Base-by-base conservation (phyloP, 1,140 invertebrate species). In the Hyphantria cunea region DNA sequence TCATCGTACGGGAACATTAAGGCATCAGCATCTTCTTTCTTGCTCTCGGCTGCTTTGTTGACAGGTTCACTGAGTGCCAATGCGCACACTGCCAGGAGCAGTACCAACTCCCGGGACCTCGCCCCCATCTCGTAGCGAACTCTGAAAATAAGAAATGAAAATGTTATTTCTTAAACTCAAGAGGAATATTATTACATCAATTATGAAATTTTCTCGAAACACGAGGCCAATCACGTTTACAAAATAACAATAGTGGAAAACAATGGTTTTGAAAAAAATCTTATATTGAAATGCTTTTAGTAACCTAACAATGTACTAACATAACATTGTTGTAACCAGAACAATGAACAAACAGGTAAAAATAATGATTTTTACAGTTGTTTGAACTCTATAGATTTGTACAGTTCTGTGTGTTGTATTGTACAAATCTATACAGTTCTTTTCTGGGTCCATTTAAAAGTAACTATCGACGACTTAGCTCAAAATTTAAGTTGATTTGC, bases 121-220 rank as follows among this genome's bases (percentile, higher is more conserved):
- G 73, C 80, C 79, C 84, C 84, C 89, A 91, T 92, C 68, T 83
- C 83, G 75, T 82, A 72, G 79, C 66, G 82, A 89, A 88, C 85
- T 90, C 90, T 91, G 90, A 58, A 91, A 91, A 31, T 39, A 70
- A 55, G 68, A 82, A 73, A 68, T 59, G 54, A 48, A 56, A 55
- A 17, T 9, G n/a, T 53, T 72, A 63, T 47, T 48, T 25, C n/a
- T 60, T 47, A 39, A 10, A 44, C n/a, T n/a, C n/a, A n/a, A n/a
- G 17, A 44, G 51, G 0, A 31, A 11, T 44, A 48, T 7, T 58
- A 61, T 74, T 74, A 74, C 64, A 66, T 71, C 64, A 70, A 68
- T 74, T 74, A 71, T 59, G 67, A 70, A 61, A 67, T 74, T 59
- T 70, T 64, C 69, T 64, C 42, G 42, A 68, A 72, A 69, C 69